A percentile compares a stretch with the other conserved stretches of the same genome.
Evolutionary conservation across 2,888 invertebrate genomes (phyloP).

Genomic region (Pecten maximus): DNA sequence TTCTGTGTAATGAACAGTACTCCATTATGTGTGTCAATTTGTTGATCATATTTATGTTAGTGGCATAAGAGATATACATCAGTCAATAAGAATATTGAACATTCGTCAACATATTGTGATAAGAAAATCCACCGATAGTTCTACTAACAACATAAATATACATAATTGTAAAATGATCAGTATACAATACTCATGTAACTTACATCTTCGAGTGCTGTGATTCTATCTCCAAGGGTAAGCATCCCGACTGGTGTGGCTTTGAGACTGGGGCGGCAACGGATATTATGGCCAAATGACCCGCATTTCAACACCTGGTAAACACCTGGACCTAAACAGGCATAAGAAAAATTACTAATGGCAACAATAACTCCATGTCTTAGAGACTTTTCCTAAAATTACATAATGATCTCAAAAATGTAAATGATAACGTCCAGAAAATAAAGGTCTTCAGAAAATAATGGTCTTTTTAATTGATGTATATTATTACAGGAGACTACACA

Average conservation of each 20-base stretch:
- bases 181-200: constrained; percentile 65
- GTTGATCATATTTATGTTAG: no score
- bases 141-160: no score
- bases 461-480: no score
- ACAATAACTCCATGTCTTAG: neutral
- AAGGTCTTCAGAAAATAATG: no score
- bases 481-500: no score
- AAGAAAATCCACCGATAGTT: no score
- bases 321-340: constrained; percentile 70
- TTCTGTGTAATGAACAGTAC: no score
- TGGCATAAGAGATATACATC: no score
- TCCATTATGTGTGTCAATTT: no score
- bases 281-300: constrained; percentile 90
- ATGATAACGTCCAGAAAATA: no score
- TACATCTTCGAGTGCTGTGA: constrained; percentile 87
- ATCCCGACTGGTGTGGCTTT: constrained; percentile 89
- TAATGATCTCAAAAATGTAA: neutral
- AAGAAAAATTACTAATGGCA: neutral
- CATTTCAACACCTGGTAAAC: constrained; percentile 89
- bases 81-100: no score
- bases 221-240: constrained; percentile 87
- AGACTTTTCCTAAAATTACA: neutral
- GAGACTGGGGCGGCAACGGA: constrained; percentile 87
- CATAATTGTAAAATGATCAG: neutral
- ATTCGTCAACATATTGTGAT: no score